phyloP scores from a whole-genome alignment of 2,888 invertebrate species.

The Aphidius colemani region DNA sequence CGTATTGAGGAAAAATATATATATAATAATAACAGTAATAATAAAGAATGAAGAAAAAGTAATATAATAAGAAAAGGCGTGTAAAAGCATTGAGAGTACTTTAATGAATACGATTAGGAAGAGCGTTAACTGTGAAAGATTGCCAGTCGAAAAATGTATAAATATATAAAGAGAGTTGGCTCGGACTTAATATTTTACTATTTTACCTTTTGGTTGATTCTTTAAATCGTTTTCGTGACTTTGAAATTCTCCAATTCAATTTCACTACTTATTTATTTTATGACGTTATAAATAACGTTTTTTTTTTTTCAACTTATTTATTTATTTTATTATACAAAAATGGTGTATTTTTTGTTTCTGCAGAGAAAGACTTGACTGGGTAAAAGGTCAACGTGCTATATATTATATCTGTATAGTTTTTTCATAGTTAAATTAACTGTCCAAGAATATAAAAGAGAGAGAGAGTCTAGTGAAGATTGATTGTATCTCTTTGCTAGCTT shows the following conservation, averaged over 20 bases:
- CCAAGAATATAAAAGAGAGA: background rate
- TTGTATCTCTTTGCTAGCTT: background rate
- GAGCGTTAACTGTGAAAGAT: slow-evolving; percentile 55
- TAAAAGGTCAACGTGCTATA: too few relatives aligned
- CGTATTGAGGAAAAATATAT: slow-evolving; percentile 7
- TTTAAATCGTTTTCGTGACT: slow-evolving; percentile 21
- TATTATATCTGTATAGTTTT: too few relatives aligned
- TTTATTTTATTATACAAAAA: too few relatives aligned
- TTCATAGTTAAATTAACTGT: slow-evolving; percentile 7
- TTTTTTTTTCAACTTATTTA: too few relatives aligned
- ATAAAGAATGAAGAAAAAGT: slow-evolving; percentile 14
- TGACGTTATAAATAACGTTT: background rate
- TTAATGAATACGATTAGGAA: slow-evolving; percentile 58
- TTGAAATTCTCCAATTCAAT: slow-evolving; percentile 14
- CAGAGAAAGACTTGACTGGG: background rate
- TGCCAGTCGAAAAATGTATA: slow-evolving; percentile 24
- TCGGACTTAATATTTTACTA: slow-evolving; percentile 44
- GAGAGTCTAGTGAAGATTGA: background rate
- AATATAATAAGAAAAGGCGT: slow-evolving; percentile 41
- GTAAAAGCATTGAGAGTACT: slow-evolving; percentile 58
- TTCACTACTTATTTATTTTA: slow-evolving; percentile 1
- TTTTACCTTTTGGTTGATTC: slow-evolving; percentile 23
- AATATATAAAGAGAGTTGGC: slow-evolving; percentile 32
- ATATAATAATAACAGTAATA: slow-evolving; percentile 10
- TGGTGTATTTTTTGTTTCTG: too few relatives aligned